phyloP scores from a whole-genome alignment of 2,888 invertebrate genomes.

The Nomada goodeniana region DNA sequence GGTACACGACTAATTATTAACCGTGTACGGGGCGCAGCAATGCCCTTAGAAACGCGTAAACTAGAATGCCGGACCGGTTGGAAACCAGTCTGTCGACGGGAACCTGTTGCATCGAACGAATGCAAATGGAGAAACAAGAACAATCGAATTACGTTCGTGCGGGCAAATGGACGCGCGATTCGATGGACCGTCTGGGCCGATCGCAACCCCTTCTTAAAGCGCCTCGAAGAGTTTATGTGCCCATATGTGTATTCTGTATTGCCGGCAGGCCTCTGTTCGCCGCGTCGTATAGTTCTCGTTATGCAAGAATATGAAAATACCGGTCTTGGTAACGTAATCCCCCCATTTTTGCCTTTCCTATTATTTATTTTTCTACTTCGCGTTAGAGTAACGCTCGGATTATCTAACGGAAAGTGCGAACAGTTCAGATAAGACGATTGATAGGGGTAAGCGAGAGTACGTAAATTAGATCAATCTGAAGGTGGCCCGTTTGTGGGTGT shows the following conservation, averaged over 20 bases:
- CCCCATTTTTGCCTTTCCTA: not conserved
- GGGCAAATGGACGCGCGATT: slow-evolving; percentile 15
- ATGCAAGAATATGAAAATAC: slow-evolving; percentile 54
- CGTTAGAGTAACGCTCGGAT: slow-evolving; percentile 1
- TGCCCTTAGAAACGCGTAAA: slow-evolving; percentile 32
- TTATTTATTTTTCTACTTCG: too few species aligned
- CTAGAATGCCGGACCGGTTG: slow-evolving; percentile 51
- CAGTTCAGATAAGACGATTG: not conserved
- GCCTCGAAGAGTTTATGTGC: not conserved
- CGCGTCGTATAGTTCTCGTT: slow-evolving; percentile 18
- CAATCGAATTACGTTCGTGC: slow-evolving; percentile 37
- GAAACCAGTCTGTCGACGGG: slow-evolving; percentile 33
- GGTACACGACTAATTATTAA: slow-evolving; percentile 36
- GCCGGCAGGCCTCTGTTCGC: not conserved
- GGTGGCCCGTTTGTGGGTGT: too few species aligned
- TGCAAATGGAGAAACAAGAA: slow-evolving; percentile 42
- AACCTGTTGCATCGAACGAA: slow-evolving; percentile 45
- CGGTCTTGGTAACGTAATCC: slow-evolving; percentile 39
- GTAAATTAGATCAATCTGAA: not conserved
- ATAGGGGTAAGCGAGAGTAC: not conserved
- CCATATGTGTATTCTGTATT: not conserved
- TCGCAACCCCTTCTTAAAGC: slow-evolving; percentile 13
- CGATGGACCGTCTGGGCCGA: not conserved
- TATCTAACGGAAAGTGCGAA: slow-evolving; percentile 4
- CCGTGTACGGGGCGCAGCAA: slow-evolving; percentile 8